A percentile compares a stretch with the other conserved stretches of the same genome.
phyloP scores from a whole-genome alignment of 1,140 invertebrate genomes.

The Meloidogyne hapla region DNA sequence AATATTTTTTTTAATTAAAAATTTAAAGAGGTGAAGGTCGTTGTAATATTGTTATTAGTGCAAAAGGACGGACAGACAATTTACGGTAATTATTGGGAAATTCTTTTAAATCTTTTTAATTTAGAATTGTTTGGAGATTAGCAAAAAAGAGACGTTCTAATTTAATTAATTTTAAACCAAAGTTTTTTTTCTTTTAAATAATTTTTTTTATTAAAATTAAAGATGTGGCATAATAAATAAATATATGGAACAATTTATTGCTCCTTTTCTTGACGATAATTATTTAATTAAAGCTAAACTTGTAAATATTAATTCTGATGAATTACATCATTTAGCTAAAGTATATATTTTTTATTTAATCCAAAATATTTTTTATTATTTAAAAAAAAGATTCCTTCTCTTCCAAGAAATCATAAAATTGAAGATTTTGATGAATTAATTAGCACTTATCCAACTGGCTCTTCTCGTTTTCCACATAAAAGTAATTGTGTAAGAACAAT shows the following conservation, averaged over 20 bases:
- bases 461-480: constrained; percentile 15
- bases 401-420: constrained; percentile 57
- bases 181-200: constrained; percentile 18
- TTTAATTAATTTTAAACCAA: constrained; percentile 50
- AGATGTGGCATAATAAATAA: constrained; percentile 47
- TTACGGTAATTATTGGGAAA: constrained; percentile 42
- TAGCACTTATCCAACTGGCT: constrained; percentile 25
- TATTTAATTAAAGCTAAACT: constrained; percentile 53
- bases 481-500: constrained; percentile 17
- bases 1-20: neutral
- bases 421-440: constrained; percentile 51
- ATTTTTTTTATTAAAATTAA: neutral
- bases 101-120: constrained; percentile 28
- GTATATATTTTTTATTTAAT: constrained; percentile 21
- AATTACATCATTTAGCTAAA: constrained; percentile 55
- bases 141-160: constrained; percentile 57
- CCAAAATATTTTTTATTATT: neutral
- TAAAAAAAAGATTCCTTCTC: constrained; percentile 47
- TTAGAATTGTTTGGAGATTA: constrained; percentile 62
- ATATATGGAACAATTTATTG: constrained; percentile 54
- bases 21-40: constrained; percentile 58
- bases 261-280: constrained; percentile 49
- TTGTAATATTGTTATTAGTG: constrained; percentile 61
- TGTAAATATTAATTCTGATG: constrained; percentile 46
- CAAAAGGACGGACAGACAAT: constrained; percentile 47